A percentile compares a stretch with the other conserved stretches of the same genome.
phyloP scores from a whole-genome alignment of 2,888 invertebrate genomes.

The Apamea crenata region DNA sequence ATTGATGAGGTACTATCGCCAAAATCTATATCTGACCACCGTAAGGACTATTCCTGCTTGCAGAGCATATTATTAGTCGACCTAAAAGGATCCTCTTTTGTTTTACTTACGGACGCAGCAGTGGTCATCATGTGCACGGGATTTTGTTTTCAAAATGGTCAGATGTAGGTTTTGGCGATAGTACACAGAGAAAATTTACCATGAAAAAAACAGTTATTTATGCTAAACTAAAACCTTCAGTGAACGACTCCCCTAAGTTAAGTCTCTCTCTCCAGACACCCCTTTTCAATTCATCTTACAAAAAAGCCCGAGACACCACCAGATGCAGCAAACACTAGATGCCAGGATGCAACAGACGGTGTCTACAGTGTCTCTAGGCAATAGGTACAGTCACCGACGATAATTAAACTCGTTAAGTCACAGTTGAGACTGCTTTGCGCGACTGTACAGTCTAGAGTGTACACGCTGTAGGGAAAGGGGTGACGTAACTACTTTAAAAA shows the following conservation, averaged over 20 bases:
- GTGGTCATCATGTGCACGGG: too few species aligned
- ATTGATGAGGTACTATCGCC: too few species aligned
- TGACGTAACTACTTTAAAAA: slow-evolving; percentile 42
- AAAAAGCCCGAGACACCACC: background rate
- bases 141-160: too few species aligned
- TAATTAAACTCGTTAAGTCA: slow-evolving; percentile 76
- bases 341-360: background rate
- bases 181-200: background rate
- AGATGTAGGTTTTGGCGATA: too few species aligned
- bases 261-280: background rate
- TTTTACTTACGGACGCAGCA: too few species aligned
- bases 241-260: background rate
- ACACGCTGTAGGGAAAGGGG: slow-evolving; percentile 3
- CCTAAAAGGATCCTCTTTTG: too few species aligned
- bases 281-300: background rate
- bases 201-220: background rate
- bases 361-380: background rate
- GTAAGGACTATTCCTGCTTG: too few species aligned
- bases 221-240: background rate
- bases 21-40: too few species aligned
- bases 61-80: too few species aligned
- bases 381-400: slow-evolving; percentile 62
- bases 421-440: slow-evolving; percentile 55
- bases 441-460: slow-evolving; percentile 42
- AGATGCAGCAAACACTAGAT: background rate